Evolutionary conservation across 92 coral and sea anemone genomes (phyloP).

Genomic region (Paramuricea clavata): DNA sequence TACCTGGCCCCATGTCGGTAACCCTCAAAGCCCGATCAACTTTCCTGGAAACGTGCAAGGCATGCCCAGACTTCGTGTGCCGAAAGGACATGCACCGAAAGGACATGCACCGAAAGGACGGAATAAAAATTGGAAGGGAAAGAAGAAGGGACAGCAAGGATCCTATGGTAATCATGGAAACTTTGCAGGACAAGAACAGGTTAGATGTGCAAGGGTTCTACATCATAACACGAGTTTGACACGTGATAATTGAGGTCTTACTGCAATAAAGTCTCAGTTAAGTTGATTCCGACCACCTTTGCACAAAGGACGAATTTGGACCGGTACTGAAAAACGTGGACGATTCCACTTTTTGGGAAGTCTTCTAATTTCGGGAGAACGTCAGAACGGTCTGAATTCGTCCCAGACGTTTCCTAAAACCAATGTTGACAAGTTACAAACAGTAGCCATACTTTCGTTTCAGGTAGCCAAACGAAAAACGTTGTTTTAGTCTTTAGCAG

Average conservation of each 20-base stretch:
- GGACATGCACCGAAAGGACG: not conserved
- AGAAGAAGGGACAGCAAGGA: not conserved
- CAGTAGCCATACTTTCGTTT: not conserved
- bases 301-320: too few species aligned
- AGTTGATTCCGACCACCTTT: too few species aligned
- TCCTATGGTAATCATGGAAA: not conserved
- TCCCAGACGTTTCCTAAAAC: too few species aligned
- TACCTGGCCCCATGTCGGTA: not conserved
- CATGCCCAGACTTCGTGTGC: slow-evolving; percentile 39
- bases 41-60: slow-evolving; percentile 36
- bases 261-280: too few species aligned
- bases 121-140: not conserved
- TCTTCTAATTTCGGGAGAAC: too few species aligned
- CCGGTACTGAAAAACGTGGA: too few species aligned
- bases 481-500: not conserved
- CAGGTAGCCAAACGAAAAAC: not conserved
- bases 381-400: too few species aligned
- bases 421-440: not conserved
- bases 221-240: too few species aligned
- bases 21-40: not conserved
- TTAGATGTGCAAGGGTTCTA: not conserved
- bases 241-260: too few species aligned
- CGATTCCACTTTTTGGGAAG: too few species aligned
- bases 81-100: not conserved
- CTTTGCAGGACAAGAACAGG: not conserved